Evolutionary conservation across 2,888 invertebrate species (phyloP).

Genomic region (Linnaemya tessellans): DNA sequence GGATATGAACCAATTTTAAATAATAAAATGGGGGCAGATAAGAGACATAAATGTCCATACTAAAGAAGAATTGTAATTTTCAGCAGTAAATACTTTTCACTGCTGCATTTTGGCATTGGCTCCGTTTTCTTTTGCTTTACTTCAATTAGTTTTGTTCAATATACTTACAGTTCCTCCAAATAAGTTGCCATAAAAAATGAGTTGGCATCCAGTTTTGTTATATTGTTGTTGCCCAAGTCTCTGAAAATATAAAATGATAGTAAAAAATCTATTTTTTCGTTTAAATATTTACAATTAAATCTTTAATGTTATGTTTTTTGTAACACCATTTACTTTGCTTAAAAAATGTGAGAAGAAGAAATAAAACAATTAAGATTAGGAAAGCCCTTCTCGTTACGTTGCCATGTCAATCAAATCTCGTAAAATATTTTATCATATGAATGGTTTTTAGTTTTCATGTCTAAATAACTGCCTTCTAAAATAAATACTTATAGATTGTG

Average conservation of each 20-base stretch:
- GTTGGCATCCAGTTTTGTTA: slow-evolving; percentile 88
- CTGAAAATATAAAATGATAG: slow-evolving; percentile 83
- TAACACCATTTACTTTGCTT: too few relatives aligned
- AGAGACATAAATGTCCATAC: background rate
- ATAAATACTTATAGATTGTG: too few relatives aligned
- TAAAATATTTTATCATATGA: too few relatives aligned
- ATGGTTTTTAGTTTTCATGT: too few relatives aligned
- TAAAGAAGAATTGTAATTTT: background rate
- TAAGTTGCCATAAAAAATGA: slow-evolving; percentile 87
- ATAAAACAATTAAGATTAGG: too few relatives aligned
- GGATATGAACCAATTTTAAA: background rate
- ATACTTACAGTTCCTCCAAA: slow-evolving; percentile 90
- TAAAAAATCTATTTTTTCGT: too few relatives aligned
- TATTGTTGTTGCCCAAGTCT: slow-evolving; percentile 92
- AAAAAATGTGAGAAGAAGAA: too few relatives aligned
- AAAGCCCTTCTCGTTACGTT: too few relatives aligned
- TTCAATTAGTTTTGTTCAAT: background rate
- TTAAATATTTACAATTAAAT: too few relatives aligned
- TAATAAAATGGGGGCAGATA: background rate
- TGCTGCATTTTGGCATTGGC: background rate
- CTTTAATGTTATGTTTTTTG: too few relatives aligned
- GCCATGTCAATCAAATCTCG: too few relatives aligned
- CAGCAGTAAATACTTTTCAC: background rate
- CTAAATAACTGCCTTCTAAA: too few relatives aligned
- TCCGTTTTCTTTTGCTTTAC: background rate